A percentile compares a stretch with the other conserved stretches of the same genome.
phyloP scores from a whole-genome alignment of 2,888 invertebrate genomes.

The Cheilosia scutellata region DNA sequence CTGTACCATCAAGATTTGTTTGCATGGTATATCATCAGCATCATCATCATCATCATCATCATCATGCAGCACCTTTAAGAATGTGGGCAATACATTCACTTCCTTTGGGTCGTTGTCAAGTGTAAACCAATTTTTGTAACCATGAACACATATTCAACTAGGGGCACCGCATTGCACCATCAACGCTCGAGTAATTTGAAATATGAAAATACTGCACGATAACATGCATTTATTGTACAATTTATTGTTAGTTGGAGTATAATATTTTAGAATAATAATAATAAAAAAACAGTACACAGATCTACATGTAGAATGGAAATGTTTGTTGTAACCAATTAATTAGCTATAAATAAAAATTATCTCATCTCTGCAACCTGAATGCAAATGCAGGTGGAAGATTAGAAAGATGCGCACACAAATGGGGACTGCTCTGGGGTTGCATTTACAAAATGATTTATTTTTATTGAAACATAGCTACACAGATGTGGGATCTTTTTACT shows the following conservation, averaged over 20 bases:
- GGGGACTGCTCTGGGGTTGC: slow-evolving; percentile 27
- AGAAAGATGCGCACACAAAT: slow-evolving; percentile 57
- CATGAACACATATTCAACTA: slow-evolving; percentile 51
- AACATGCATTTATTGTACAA: slow-evolving; percentile 73
- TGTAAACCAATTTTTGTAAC: slow-evolving; percentile 68
- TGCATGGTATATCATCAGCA: slow-evolving; percentile 63
- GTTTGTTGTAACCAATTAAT: slow-evolving; percentile 74
- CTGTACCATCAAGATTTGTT: slow-evolving; percentile 67
- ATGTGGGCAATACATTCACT: slow-evolving; percentile 61
- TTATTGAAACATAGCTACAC: slow-evolving; percentile 50
- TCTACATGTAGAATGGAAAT: slow-evolving; percentile 64
- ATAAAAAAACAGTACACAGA: slow-evolving; percentile 25
- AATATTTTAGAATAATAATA: slow-evolving; percentile 46
- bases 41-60: slow-evolving; percentile 52
- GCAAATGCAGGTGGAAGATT: slow-evolving; percentile 75
- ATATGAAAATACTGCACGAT: slow-evolving; percentile 75
- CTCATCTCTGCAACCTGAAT: slow-evolving; percentile 74
- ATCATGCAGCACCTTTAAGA: slow-evolving; percentile 56
- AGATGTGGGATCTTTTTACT: slow-evolving; percentile 60
- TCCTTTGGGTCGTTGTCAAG: slow-evolving; percentile 67
- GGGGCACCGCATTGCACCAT: slow-evolving; percentile 46
- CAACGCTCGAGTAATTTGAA: slow-evolving; percentile 59
- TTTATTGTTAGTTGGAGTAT: slow-evolving; percentile 65
- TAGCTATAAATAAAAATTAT: slow-evolving; percentile 76
- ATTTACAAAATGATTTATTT: slow-evolving; percentile 69